phyloP scores from a whole-genome alignment of 2,888 invertebrate genomes.

The Nomada fabriciana region DNA sequence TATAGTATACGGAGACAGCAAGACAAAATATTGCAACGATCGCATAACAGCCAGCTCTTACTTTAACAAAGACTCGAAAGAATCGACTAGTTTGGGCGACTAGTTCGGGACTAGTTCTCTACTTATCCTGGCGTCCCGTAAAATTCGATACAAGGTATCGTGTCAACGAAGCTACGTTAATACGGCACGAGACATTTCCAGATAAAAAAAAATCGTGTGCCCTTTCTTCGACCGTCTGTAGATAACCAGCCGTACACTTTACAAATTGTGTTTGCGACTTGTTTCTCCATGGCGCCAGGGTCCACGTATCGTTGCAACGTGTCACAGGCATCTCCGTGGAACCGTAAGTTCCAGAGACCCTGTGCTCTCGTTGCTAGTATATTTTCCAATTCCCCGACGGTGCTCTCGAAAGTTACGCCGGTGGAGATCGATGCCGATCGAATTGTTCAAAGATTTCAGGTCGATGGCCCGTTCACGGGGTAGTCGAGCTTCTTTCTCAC shows the following conservation, averaged over 20 bases:
- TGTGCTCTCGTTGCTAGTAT: constrained; percentile 1
- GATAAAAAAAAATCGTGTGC: not conserved
- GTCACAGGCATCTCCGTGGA: not conserved
- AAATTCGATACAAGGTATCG: constrained; percentile 43
- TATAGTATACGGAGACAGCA: not conserved
- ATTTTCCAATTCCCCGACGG: constrained; percentile 56
- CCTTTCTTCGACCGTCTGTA: not conserved
- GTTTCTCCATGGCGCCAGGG: not conserved
- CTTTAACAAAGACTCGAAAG: constrained; percentile 29
- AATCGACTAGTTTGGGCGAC: not conserved
- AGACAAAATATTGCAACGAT: not conserved
- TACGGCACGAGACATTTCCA: constrained; percentile 29
- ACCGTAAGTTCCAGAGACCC: constrained; percentile 18
- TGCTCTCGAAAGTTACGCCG: constrained; percentile 45
- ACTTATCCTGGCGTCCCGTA: constrained; percentile 3
- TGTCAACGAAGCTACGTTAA: constrained; percentile 26
- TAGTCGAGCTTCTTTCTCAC: constrained; percentile 21
- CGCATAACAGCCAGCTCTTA: not conserved
- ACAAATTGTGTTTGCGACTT: constrained; percentile 52
- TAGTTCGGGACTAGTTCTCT: no score
- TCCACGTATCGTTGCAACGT: constrained; percentile 31
- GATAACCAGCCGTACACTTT: not conserved
- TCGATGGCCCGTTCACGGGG: constrained; percentile 33
- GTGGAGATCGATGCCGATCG: constrained; percentile 55
- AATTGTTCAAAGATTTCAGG: constrained; percentile 58